Evolutionary conservation across 2,888 invertebrate species (phyloP), one percentile per base, ranked within the genome.

Genomic region (Carcina quercana): DNA sequence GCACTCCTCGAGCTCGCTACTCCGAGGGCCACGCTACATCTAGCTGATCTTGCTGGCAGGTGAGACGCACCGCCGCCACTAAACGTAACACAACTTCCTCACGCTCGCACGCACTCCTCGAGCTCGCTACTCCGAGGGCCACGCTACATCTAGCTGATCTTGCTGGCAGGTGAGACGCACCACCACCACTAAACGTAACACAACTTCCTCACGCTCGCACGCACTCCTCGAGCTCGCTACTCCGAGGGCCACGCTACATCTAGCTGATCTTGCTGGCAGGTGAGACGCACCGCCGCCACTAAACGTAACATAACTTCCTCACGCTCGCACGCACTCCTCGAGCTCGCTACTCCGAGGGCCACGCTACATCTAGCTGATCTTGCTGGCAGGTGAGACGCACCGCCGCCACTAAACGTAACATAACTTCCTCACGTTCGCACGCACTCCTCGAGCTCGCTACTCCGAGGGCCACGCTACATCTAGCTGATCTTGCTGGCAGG

Each of bases 41-140:
- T 87, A 15, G 79, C 84, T 43, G 80, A 85, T 89, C 44, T 68
- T 86, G 14, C 76, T 88, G 51, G 85, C 91, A 37, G 72, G 76
- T 33, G 85, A 85, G 42, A 11, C 87, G 88, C 45, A 90, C 90
- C 8, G 92, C 92, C 1, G 86, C 91, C 19, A 93, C 93, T 1
- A 82, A 87, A 28, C 87, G 89, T 28, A 93, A 94, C 66, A 83
- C 87, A 8, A 85, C 86, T 33, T 92, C 92, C 13, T 91, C 91
- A 35, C 78, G 92, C 8, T 91, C 91, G 30, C 92, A 92, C 66
- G 91, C 92, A 1, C 83, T 92, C 28, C 86, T 92, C 34, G 90
- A 91, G 39, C 72, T 92, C 29, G 74, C 87, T 54, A 85, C 86
- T 50, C 65, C 87, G 43, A 70, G 83, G 38, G 90, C 89, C 28